Percentiles rank a stretch among this genome's conserved stretches.
phyloP scores from a whole-genome alignment of 2,888 invertebrate genomes.

The Capitulum mitella region DNA sequence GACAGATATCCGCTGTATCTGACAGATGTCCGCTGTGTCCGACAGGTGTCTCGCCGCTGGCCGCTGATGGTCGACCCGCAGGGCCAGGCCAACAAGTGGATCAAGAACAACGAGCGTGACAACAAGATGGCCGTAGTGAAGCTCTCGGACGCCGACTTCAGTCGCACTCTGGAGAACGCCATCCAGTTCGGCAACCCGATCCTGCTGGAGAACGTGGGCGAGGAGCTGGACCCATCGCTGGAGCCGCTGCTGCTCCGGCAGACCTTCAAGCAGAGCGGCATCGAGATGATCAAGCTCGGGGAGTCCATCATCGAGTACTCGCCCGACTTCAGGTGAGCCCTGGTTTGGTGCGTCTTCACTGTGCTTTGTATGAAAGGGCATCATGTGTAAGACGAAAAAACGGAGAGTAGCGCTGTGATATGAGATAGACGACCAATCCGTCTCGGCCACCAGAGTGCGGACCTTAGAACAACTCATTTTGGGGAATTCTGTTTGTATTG shows the following conservation, averaged over 20 bases:
- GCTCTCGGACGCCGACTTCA: conserved; percentile 72
- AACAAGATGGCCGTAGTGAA: conserved; percentile 74
- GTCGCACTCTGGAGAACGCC: conserved; percentile 66
- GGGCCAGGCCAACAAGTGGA: conserved; percentile 92
- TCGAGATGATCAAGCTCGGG: conserved; percentile 71
- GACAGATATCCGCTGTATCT: too few species aligned
- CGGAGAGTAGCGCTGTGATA: too few species aligned
- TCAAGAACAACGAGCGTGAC: conserved; percentile 82
- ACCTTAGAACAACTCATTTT: too few species aligned
- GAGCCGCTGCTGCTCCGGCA: conserved; percentile 75
- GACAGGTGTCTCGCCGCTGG: conserved; percentile 61
- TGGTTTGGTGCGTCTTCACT: too few species aligned
- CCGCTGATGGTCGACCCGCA: conserved; percentile 94
- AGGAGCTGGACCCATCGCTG: conserved; percentile 52
- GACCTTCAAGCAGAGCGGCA: conserved; percentile 65
- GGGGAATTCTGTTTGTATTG: too few species aligned
- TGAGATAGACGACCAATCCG: too few species aligned
- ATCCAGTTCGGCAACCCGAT: conserved; percentile 73
- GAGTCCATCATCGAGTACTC: conserved; percentile 80
- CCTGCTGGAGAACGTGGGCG: conserved; percentile 73
- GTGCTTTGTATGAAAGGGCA: too few species aligned
- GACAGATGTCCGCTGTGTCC: too few species aligned
- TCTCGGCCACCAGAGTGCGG: too few species aligned
- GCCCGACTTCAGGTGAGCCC: conserved; percentile 59
- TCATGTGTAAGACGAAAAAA: too few species aligned